These are phyloP conservation scores for Venustoraphidia nigricollis DNA, from an alignment of 2,888 invertebrate species.

Conservation along the genomic window DNA sequence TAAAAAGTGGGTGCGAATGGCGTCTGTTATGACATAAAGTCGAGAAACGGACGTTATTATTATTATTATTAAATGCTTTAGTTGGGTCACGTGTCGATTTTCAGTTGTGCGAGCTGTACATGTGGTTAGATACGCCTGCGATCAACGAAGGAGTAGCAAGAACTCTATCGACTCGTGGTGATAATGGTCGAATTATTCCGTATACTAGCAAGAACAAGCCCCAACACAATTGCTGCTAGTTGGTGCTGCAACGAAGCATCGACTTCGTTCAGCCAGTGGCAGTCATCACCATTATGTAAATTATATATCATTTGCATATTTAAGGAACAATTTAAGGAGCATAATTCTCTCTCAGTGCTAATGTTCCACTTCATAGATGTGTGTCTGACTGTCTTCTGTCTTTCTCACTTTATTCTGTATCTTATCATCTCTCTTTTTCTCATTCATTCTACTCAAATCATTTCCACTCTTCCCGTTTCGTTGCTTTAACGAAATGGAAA, in stretches of 20 bases:
- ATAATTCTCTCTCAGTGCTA: conserved; percentile 20
- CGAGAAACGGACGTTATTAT: no score
- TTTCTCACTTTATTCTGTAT: background rate
- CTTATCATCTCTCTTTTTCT: background rate
- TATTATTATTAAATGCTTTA: no score
- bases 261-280: conserved; percentile 15
- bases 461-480: background rate
- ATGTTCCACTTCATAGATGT: conserved; percentile 13
- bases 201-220: conserved; percentile 22
- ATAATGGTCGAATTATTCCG: conserved; percentile 27
- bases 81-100: no score
- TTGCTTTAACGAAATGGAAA: no score
- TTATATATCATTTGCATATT: conserved; percentile 26
- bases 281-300: conserved; percentile 27
- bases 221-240: conserved; percentile 19
- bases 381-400: conserved; percentile 1
- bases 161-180: conserved; percentile 15
- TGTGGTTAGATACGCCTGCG: no score
- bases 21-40: no score
- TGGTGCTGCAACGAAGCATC: background rate
- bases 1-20: no score
- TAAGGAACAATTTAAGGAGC: conserved; percentile 26
- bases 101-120: no score
- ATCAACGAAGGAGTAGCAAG: no score
- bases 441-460: conserved; percentile 1